phyloP scores from a whole-genome alignment of 2,113 vertebrate genomes.

The Isurus oxyrinchus region DNA sequence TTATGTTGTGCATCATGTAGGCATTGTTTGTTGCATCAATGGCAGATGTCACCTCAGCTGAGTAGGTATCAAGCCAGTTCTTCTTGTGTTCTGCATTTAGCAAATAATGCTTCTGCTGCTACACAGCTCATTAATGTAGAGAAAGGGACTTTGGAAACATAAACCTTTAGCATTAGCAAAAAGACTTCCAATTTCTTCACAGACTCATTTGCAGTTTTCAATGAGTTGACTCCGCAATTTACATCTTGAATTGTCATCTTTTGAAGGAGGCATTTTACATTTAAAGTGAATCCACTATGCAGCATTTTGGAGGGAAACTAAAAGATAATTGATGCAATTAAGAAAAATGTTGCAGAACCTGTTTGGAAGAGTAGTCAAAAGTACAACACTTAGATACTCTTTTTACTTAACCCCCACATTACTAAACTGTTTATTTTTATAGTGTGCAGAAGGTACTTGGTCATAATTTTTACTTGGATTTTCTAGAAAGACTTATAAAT shows the following conservation, averaged over 20 bases:
- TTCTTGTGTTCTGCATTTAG: too few relatives aligned
- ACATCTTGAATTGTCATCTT: background rate
- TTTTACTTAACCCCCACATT: background rate
- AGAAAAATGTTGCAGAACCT: background rate
- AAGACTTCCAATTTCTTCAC: background rate
- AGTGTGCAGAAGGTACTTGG: background rate
- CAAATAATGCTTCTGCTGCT: too few relatives aligned
- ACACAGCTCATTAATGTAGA: background rate
- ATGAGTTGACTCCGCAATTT: background rate
- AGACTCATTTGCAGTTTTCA: background rate
- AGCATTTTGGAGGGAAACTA: background rate
- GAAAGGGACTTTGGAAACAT: background rate
- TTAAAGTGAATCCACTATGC: background rate
- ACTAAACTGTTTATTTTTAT: background rate
- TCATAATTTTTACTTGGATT: background rate
- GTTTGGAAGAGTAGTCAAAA: background rate
- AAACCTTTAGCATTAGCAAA: background rate
- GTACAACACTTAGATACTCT: background rate
- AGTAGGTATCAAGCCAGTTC: too few relatives aligned
- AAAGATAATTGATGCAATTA: background rate
- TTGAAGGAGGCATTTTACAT: background rate
- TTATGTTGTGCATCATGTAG: too few relatives aligned
- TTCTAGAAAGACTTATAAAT: background rate
- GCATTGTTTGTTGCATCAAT: too few relatives aligned
- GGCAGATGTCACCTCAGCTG: too few relatives aligned